phyloP scores from a whole-genome alignment of 2,888 invertebrate genomes.

The Drosophila maculinotata region DNA sequence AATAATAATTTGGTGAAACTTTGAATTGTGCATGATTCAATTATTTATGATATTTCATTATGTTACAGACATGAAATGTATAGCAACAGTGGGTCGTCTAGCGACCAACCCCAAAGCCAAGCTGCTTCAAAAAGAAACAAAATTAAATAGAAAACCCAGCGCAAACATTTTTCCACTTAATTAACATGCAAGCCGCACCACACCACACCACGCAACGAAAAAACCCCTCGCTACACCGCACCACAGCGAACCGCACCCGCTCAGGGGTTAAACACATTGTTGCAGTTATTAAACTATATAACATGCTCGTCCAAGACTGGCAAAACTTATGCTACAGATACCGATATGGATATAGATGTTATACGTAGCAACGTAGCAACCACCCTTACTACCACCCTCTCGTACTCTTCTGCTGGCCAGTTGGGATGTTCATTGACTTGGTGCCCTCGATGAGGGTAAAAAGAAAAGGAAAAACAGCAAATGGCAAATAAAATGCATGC shows the following conservation, averaged over 20 bases:
- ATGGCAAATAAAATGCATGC: conserved; percentile 69
- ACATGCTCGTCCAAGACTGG: conserved; percentile 47
- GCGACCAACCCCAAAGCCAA: conserved; percentile 30
- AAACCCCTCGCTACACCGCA: conserved; percentile 30
- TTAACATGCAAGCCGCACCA: conserved; percentile 70
- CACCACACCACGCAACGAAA: too few relatives aligned
- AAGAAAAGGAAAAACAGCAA: conserved; percentile 1
- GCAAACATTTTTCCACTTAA: conserved; percentile 71
- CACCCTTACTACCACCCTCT: too few relatives aligned
- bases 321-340: conserved; percentile 23
- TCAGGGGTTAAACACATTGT: conserved; percentile 68
- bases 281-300: conserved; percentile 71
- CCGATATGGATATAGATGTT: conserved; percentile 9
- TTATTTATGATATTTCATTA: conserved; percentile 55
- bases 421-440: conserved; percentile 39
- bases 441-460: neutral
- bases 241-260: conserved; percentile 13
- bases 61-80: conserved; percentile 5
- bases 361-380: conserved; percentile 19
- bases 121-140: conserved; percentile 11
- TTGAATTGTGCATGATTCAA: conserved; percentile 43
- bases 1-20: conserved; percentile 45
- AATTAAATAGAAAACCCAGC: conserved; percentile 9
- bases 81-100: conserved; percentile 8
- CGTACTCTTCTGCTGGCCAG: too few relatives aligned